Evolutionary conservation across 2,113 vertebrate genomes (phyloP), one percentile per base, ranked within the genome.

Genomic region (Oncorhynchus mykiss): DNA sequence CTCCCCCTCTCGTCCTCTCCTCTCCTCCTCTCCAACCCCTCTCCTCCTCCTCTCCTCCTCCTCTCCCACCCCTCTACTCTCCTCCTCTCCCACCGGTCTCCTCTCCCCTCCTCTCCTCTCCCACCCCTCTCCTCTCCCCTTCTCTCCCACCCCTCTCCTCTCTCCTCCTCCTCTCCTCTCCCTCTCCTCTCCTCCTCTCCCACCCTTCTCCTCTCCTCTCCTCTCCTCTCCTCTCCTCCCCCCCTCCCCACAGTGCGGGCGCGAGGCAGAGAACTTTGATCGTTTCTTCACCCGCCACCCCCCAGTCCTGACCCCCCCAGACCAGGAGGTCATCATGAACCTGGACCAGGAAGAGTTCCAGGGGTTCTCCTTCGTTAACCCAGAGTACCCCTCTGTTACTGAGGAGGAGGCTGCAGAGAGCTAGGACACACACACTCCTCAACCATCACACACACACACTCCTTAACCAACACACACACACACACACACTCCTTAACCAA

Each of bases 321-420:
- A 99, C 93, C 95, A 97, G 90, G 97, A 98, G 94, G 96, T 99
- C 95, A 97, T 99, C 96, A 94, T 96, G 94, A 99, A 99, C 95
- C 95, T 99, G 95, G 98, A 99, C 96, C 98, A 99, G 89, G 95
- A 97, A 90, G 98, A 99, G 94, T 99, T 99, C 82, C 95, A 98
- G 95, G 98, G 97, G 92, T 99, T 99, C 96, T 95, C 97, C 91
- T 99, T 96, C 95, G 88, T 98, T 95, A 99, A 99, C 96, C 92
- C 94, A 75, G 95, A 95, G 87, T 99, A 94, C 94, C 93, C 93
- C 70, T 29, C 29, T 29, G 29, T 29, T 29, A 29, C 29, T 29
- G 29, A 29, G 29, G 29, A 29, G 29, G 29, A 29, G 29, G 3
- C 3, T 29, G 29, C 29, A 29, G 29, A 29, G 29, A 29, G 29